Percentiles rank a stretch among this genome's conserved stretches.
Conservation (phyloP, 2,113 vertebrate genomes). For the Phaetusa simplex region DNA sequence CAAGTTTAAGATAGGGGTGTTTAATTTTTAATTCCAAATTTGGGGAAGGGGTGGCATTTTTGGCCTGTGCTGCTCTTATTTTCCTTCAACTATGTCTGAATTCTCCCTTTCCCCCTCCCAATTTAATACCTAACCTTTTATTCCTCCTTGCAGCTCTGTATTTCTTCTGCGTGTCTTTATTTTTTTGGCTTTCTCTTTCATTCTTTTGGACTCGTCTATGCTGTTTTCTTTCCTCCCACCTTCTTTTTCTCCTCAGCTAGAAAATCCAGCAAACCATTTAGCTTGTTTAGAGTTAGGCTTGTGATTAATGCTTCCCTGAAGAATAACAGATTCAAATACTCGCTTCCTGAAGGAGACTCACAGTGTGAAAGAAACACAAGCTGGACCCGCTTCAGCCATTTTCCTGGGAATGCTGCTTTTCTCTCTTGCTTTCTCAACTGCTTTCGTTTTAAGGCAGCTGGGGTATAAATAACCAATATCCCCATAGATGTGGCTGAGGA, state of each 20-base stretch:
- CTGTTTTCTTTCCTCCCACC: neutral
- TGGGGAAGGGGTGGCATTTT: fast-evolving
- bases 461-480: constrained; percentile 1
- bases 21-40: neutral
- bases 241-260: neutral
- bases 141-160: neutral
- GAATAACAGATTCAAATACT: neutral
- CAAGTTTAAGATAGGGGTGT: neutral
- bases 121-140: neutral
- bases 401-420: neutral
- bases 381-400: neutral
- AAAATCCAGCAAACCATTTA: neutral
- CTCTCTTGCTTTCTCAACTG: neutral
- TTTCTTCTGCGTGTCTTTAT: neutral
- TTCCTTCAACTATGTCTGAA: neutral
- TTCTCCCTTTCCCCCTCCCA: neutral
- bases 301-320: neutral
- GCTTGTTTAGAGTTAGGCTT: neutral
- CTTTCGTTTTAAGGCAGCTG: neutral
- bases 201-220: neutral
- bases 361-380: neutral
- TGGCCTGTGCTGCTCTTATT: neutral
- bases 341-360: neutral
- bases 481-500: neutral
- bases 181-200: neutral